Percentiles rank a stretch among this genome's conserved stretches.
phyloP scores from a whole-genome alignment of 2,888 invertebrate genomes.

The Margaritifera margaritifera region DNA sequence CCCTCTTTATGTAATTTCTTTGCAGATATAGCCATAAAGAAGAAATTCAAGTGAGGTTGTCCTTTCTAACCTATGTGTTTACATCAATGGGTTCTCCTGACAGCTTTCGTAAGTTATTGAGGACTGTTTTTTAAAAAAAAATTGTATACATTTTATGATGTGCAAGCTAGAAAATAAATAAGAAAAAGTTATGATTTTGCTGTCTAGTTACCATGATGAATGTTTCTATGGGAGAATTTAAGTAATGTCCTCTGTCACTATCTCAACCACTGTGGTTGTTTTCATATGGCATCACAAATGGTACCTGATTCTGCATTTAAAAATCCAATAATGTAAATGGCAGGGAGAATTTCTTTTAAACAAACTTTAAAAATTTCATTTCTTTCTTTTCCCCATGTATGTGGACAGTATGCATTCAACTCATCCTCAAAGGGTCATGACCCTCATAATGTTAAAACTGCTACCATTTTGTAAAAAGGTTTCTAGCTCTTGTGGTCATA shows the following conservation, averaged over 20 bases:
- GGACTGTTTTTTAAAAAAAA: background rate
- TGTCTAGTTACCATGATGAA: background rate
- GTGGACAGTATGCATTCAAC: too few species aligned
- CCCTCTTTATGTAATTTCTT: background rate
- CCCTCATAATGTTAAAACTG: too few species aligned
- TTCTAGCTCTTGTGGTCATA: too few species aligned
- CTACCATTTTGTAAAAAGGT: too few species aligned
- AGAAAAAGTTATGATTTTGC: background rate
- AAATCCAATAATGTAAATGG: too few species aligned
- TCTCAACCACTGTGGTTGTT: background rate
- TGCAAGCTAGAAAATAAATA: background rate
- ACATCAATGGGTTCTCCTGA: slow-evolving; percentile 92
- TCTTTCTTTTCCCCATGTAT: too few species aligned
- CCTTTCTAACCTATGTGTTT: slow-evolving; percentile 93
- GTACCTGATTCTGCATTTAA: too few species aligned
- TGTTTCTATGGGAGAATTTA: background rate
- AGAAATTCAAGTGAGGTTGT: slow-evolving; percentile 91
- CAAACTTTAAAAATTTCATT: too few species aligned
- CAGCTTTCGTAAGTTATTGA: slow-evolving; percentile 78
- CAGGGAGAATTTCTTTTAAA: too few species aligned
- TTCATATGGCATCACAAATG: too few species aligned
- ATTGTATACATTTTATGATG: background rate
- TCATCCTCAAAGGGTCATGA: too few species aligned
- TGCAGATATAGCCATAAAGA: slow-evolving; percentile 75
- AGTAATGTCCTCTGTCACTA: background rate